Percentiles rank a stretch among this genome's conserved stretches.
phyloP scores from a whole-genome alignment of 2,113 vertebrate species.

The Ciconia stormi region DNA sequence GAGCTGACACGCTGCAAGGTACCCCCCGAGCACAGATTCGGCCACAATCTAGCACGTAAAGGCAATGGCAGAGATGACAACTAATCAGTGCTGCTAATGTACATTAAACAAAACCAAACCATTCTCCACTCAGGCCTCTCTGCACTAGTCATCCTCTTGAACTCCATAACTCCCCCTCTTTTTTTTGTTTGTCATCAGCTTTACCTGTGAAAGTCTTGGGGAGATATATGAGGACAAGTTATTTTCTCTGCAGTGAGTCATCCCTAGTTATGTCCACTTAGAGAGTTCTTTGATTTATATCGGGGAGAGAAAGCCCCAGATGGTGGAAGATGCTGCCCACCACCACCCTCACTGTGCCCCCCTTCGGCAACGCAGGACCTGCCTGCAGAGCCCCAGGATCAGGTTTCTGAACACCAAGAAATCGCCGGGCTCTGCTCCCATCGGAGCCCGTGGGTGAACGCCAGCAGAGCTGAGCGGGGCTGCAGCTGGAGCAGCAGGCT shows the following conservation, averaged over 20 bases:
- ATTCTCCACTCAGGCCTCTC: background rate
- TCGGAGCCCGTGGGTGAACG: background rate
- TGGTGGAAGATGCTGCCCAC: background rate
- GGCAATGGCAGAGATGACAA: background rate
- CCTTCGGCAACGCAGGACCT: background rate
- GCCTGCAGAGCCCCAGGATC: background rate
- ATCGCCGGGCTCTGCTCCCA: background rate
- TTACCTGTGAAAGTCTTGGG: background rate
- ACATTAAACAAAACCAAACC: background rate
- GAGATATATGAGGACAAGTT: background rate
- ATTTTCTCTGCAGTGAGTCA: background rate
- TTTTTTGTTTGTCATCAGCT: background rate
- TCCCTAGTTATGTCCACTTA: background rate
- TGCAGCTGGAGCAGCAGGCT: background rate
- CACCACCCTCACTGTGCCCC: background rate
- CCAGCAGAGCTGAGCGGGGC: background rate
- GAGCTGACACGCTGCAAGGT: background rate
- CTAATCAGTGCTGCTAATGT: background rate
- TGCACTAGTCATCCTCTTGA: background rate
- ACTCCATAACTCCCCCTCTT: background rate
- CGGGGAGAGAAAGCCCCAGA: background rate
- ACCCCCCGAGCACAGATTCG: too few relatives aligned
- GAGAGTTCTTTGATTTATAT: background rate
- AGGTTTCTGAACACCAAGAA: background rate
- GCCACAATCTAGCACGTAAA: background rate